A percentile compares a stretch with the other conserved stretches of the same genome.
These are phyloP conservation scores for Percopsis omiscomaycus DNA, from an alignment of 2,797 vertebrate genomes.

Conservation along the genomic window DNA sequence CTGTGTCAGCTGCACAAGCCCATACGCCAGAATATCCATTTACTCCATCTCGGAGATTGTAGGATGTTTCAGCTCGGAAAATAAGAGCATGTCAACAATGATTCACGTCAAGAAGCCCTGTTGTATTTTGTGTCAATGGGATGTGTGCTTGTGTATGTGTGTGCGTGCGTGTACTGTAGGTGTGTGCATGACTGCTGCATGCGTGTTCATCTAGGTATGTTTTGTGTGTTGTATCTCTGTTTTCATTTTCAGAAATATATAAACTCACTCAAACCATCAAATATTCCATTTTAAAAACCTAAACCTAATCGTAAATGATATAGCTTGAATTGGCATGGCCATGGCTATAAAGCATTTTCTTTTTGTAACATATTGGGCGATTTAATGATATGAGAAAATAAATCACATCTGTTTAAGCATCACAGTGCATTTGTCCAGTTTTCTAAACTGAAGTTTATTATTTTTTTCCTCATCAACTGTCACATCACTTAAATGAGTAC, in stretches of 20 bases:
- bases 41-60: constrained; percentile 44
- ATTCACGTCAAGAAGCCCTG: constrained; percentile 53
- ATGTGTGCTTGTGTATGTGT: background rate
- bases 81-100: constrained; percentile 66
- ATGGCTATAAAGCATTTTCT: constrained; percentile 6
- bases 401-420: background rate
- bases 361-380: no score
- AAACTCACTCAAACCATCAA: constrained; percentile 6
- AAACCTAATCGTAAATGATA: constrained; percentile 28
- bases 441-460: no score
- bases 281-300: background rate
- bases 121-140: constrained; percentile 27
- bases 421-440: no score
- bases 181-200: background rate
- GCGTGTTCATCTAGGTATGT: background rate
- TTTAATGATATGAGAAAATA: background rate
- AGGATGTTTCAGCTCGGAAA: constrained; percentile 41
- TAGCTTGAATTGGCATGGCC: background rate
- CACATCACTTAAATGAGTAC: constrained; percentile 35
- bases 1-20: constrained; percentile 36
- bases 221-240: constrained; percentile 5
- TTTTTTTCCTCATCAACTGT: background rate
- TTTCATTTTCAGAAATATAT: no score
- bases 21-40: constrained; percentile 47
- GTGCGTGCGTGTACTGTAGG: background rate